These are phyloP conservation scores for Oncorhynchus clarkii DNA, from an alignment of 2,113 vertebrate genomes.

Conservation along the genomic window DNA sequence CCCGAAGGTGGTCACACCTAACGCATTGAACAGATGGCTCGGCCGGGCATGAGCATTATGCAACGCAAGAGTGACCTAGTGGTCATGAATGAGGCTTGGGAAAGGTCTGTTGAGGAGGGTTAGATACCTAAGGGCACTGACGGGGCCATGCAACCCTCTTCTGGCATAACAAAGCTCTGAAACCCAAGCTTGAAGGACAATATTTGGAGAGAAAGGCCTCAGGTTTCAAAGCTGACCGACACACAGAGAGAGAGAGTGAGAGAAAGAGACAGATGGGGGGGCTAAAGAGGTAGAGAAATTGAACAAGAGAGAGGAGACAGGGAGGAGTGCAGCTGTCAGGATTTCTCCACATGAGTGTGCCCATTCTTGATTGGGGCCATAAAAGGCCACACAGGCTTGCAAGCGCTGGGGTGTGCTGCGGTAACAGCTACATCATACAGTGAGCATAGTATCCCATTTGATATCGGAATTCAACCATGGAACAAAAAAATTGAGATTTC, in stretches of 20 bases:
- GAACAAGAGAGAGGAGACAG: constrained; percentile 30
- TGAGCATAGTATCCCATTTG: neutral
- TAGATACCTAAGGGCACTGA: constrained; percentile 65
- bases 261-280: constrained; percentile 29
- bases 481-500: neutral
- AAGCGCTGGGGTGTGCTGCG: constrained; percentile 14
- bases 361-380: constrained; percentile 56
- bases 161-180: constrained; percentile 77
- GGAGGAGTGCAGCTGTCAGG: constrained; percentile 64
- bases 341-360: constrained; percentile 36
- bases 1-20: constrained; percentile 5
- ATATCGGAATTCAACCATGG: constrained; percentile 4
- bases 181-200: constrained; percentile 78
- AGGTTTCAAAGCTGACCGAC: constrained; percentile 51
- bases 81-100: constrained; percentile 27
- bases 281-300: constrained; percentile 54
- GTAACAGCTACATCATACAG: neutral
- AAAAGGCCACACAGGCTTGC: constrained; percentile 41
- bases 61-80: constrained; percentile 16
- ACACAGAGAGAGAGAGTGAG: constrained; percentile 30
- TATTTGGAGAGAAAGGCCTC: constrained; percentile 74
- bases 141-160: constrained; percentile 59
- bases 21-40: constrained; percentile 48
- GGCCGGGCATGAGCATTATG: constrained; percentile 48
- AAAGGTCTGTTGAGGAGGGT: constrained; percentile 32